Evolutionary conservation across 1,140 invertebrate species (phyloP), one percentile per base, ranked within the genome.

Genomic region (Trachymyrmex septentrionalis): DNA sequence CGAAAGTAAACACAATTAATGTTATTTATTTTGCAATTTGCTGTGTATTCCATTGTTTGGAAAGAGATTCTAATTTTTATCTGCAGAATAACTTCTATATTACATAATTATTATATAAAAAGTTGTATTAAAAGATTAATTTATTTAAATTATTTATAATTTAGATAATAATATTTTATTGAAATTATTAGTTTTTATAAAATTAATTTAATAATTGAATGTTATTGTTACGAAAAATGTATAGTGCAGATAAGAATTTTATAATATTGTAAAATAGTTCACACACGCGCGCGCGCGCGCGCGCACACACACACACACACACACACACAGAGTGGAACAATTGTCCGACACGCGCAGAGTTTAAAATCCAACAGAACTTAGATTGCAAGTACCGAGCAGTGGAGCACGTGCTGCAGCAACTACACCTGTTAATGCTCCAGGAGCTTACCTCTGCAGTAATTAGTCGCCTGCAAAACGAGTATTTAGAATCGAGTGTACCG

Each of bases 401-500:
- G 12, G 30, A 16, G 55, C n/a, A 75, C 24, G 30, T 59, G 34
- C 14, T 75, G 30, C n/a, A 55, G n/a, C 21, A 59, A 24, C 24
- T 59, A 34, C 55, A 75, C 72, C 16, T 75, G 72, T 59, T 75
- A 76, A 61, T 61, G 14, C 9, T 24, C 3, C 1, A 61, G 9
- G 0, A 61, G 73, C 34, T 61, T 76, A 76, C 21, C 14, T 76
- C 16, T 19, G 21, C 55, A 61, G n/a, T 61, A 76, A 61, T 76
- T 76, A 76, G 73, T 59, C 14, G n/a, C 1, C 34, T n/a, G 73
- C n/a, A 61, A 61, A 76, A 76, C 9, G 55, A 76, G 73, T 61
- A 30, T 75, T 75, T 44, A 44, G 38, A 44, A 44, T 30, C 34
- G 66, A 48, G n/a, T 24, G 27, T 75, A 21, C 30, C 19, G 53